These are phyloP conservation scores for Pachyrhynchus sulphureomaculatus DNA, from an alignment of 1,140 invertebrate species.

Conservation along the genomic window DNA sequence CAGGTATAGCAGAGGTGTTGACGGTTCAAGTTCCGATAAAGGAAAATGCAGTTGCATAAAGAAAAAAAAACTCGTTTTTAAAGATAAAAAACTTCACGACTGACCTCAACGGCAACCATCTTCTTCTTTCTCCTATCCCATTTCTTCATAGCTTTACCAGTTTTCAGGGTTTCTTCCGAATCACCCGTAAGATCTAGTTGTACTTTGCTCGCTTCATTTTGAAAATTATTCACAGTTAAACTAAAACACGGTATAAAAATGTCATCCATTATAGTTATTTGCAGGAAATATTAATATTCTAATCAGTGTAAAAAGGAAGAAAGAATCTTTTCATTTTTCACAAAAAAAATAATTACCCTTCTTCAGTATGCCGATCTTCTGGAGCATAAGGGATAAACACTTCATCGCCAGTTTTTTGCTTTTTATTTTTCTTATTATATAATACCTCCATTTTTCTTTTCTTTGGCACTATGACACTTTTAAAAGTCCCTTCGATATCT, in stretches of 20 bases:
- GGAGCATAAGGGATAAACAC: constrained; percentile 88
- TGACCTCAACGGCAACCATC: constrained; percentile 66
- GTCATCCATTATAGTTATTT: too few relatives aligned
- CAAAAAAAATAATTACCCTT: constrained; percentile 62
- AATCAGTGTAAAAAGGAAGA: too few relatives aligned
- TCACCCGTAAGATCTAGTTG: constrained; percentile 75
- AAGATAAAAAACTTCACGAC: constrained; percentile 33
- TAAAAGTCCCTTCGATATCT: constrained; percentile 48
- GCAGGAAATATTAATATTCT: too few relatives aligned
- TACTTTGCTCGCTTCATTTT: constrained; percentile 64
- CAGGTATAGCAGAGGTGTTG: too few relatives aligned
- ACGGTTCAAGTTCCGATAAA: too few relatives aligned
- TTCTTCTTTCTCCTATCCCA: constrained; percentile 87
- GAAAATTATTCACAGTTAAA: constrained; percentile 67
- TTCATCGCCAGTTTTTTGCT: constrained; percentile 65
- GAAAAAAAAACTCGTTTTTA: constrained; percentile 9
- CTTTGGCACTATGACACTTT: constrained; percentile 59
- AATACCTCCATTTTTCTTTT: constrained; percentile 60
- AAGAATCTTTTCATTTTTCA: too few relatives aligned
- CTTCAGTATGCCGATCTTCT: constrained; percentile 83
- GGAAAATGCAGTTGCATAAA: too few relatives aligned
- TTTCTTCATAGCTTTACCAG: constrained; percentile 59
- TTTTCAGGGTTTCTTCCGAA: constrained; percentile 60
- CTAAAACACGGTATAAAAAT: constrained; percentile 53
- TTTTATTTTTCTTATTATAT: constrained; percentile 58